Percentiles rank a stretch among this genome's conserved stretches.
These are phyloP conservation scores for Candidula unifasciata DNA, from an alignment of 2,888 invertebrate genomes.

Conservation along the genomic window DNA sequence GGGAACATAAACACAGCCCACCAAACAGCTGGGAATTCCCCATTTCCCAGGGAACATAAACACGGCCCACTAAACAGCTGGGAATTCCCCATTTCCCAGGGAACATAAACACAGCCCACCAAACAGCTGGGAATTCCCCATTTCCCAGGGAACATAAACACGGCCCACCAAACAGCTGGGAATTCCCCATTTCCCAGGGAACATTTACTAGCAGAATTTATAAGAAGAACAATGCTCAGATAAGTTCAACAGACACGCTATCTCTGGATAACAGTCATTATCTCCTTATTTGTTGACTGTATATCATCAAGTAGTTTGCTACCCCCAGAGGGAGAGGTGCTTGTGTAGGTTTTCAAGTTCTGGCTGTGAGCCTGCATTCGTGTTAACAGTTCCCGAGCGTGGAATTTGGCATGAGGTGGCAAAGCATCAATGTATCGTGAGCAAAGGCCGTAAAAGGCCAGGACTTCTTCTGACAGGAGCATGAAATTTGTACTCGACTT, in stretches of 20 bases:
- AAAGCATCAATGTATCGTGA: constrained; percentile 89
- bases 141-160: not conserved
- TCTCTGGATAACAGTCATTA: constrained; percentile 84
- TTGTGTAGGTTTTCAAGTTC: constrained; percentile 70
- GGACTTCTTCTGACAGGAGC: constrained; percentile 86
- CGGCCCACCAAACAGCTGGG: too few species aligned
- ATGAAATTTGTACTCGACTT: constrained; percentile 83
- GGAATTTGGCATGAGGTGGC: constrained; percentile 91
- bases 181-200: not conserved
- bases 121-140: too few species aligned
- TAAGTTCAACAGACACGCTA: constrained; percentile 45
- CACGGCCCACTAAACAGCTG: too few species aligned
- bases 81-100: not conserved
- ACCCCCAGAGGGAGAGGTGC: constrained; percentile 66
- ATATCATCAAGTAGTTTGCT: constrained; percentile 68
- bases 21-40: too few species aligned
- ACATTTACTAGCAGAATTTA: not conserved
- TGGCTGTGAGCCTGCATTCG: constrained; percentile 69
- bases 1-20: not conserved
- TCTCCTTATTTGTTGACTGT: constrained; percentile 69
- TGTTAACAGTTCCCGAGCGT: constrained; percentile 83
- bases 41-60: not conserved
- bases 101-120: not conserved
- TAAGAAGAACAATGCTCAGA: not conserved
- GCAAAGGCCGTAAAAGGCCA: constrained; percentile 89